A percentile compares a stretch with the other conserved stretches of the same genome.
phyloP scores from a whole-genome alignment of 2,888 invertebrate species.

The Dicycla oo region DNA sequence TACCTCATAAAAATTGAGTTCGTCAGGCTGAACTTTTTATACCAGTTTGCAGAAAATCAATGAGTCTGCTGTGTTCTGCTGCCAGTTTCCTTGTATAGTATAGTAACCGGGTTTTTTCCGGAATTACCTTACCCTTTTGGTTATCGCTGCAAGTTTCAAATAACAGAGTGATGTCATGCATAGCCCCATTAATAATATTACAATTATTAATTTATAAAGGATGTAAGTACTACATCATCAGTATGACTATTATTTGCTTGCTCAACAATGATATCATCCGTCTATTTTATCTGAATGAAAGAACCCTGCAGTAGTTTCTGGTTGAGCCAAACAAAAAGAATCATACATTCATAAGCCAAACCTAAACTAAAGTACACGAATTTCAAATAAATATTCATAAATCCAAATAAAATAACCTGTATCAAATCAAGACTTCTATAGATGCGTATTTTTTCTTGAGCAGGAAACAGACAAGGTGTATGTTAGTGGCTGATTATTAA shows the following conservation, averaged over 20 bases:
- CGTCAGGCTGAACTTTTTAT: constrained; percentile 10
- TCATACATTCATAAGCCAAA: background rate
- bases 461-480: constrained; percentile 33
- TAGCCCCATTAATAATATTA: background rate
- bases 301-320: background rate
- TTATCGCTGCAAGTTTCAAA: constrained; percentile 9
- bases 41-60: constrained; percentile 29
- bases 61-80: constrained; percentile 16
- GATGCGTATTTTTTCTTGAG: background rate
- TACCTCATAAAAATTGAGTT: background rate
- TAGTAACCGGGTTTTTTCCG: constrained; percentile 13
- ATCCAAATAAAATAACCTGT: background rate
- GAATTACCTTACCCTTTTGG: constrained; percentile 2
- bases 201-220: background rate
- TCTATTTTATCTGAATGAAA: background rate
- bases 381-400: background rate
- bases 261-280: background rate
- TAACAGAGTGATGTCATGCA: constrained; percentile 20
- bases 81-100: constrained; percentile 18
- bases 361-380: background rate
- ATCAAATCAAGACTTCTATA: background rate
- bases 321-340: background rate
- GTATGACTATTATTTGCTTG: background rate
- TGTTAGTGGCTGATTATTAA: constrained; percentile 34
- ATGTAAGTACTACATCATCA: background rate